Evolutionary conservation across 2,113 vertebrate species (phyloP).

Genomic region (Barnardius zonarius): DNA sequence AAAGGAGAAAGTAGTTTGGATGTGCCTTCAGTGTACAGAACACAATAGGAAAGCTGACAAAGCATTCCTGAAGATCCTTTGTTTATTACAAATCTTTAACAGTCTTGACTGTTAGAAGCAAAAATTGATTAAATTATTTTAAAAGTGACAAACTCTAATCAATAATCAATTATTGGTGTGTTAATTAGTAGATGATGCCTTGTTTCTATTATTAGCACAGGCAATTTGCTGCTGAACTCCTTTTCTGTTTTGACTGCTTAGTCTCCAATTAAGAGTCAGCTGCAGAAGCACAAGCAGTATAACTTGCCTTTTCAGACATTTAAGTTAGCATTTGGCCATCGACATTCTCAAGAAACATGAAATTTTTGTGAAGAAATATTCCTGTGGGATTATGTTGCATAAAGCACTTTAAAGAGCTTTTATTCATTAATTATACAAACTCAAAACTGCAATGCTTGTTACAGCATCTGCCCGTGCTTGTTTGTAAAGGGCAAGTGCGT

Average conservation of each 20-base stretch:
- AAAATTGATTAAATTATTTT: conserved; percentile 64
- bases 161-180: conserved; percentile 74
- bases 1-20: conserved; percentile 24
- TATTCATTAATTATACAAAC: not conserved
- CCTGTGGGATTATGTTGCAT: not conserved
- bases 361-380: not conserved
- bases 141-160: conserved; percentile 71
- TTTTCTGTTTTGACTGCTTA: conserved; percentile 58
- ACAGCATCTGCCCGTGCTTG: not conserved
- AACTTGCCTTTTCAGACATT: not conserved
- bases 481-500: not conserved
- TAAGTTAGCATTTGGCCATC: not conserved
- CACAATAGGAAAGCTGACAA: conserved; percentile 50
- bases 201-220: conserved; percentile 60
- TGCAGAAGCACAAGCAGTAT: not conserved
- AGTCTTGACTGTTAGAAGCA: not conserved
- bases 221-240: conserved; percentile 36
- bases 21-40: not conserved
- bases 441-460: not conserved
- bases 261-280: not conserved
- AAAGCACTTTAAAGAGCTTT: not conserved
- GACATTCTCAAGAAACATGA: not conserved
- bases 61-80: conserved; percentile 44
- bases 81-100: conserved; percentile 33
- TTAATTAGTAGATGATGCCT: conserved; percentile 73